A percentile compares a stretch with the other conserved stretches of the same genome.
These are phyloP conservation scores for Temnothorax unifasciatus DNA, from an alignment of 2,888 invertebrate genomes.

Conservation along the genomic window DNA sequence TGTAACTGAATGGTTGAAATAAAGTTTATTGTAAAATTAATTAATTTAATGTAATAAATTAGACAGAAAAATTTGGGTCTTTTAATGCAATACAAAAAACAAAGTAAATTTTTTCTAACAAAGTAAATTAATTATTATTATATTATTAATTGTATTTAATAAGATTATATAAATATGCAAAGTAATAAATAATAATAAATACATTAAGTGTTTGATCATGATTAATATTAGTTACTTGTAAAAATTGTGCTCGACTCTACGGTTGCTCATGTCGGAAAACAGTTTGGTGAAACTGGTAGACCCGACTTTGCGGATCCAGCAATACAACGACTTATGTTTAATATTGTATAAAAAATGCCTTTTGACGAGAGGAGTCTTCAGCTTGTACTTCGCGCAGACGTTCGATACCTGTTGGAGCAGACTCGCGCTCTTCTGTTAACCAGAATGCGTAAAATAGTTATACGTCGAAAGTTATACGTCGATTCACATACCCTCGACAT, in stretches of 20 bases:
- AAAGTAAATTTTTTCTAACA: conserved; percentile 48
- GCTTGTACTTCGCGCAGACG: conserved; percentile 80
- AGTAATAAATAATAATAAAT: not conserved
- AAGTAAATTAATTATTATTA: not conserved
- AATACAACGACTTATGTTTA: conserved; percentile 80
- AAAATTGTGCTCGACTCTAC: conserved; percentile 74
- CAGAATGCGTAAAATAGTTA: not conserved
- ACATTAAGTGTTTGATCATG: not conserved
- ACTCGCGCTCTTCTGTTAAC: conserved; percentile 67
- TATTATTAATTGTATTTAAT: conserved; percentile 41
- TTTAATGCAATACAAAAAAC: too few species aligned
- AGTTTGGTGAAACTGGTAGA: conserved; percentile 85
- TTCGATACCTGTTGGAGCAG: conserved; percentile 74
- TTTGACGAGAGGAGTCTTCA: conserved; percentile 75
- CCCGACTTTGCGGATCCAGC: conserved; percentile 85
- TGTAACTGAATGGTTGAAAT: not conserved
- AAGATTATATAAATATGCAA: conserved; percentile 8
- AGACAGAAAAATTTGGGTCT: not conserved
- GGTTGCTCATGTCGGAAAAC: conserved; percentile 81
- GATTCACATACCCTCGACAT: not conserved
- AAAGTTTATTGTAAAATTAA: not conserved
- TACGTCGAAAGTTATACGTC: too few species aligned
- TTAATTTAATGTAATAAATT: conserved; percentile 3
- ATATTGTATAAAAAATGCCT: conserved; percentile 81
- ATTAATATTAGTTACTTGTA: conserved; percentile 78